Conservation (phyloP, 2,888 invertebrate species). For the Spodoptera picta region DNA sequence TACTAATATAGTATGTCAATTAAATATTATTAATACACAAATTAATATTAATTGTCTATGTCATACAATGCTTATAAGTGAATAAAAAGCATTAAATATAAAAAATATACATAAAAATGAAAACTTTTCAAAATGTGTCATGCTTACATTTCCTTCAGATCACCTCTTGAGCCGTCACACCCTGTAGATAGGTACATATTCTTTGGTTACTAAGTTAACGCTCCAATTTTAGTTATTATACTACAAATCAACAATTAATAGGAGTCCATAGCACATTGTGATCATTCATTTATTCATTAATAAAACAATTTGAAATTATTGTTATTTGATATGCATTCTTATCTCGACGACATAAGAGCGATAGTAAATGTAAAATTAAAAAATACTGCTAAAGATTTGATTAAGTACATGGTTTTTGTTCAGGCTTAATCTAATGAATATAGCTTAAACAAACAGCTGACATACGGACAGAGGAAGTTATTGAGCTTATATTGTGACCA, state of each 20-base stretch:
- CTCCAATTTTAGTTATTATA: constrained; percentile 20
- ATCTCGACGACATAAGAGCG: constrained; percentile 11
- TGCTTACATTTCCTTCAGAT: constrained; percentile 47
- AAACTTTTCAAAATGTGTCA: constrained; percentile 38
- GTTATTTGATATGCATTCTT: no score
- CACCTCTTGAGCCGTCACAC: constrained; percentile 51
- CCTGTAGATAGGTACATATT: constrained; percentile 47
- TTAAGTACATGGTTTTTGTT: constrained; percentile 46
- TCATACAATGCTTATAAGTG: no score
- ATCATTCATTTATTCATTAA: constrained; percentile 4
- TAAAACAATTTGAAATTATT: constrained; percentile 6
- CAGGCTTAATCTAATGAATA: constrained; percentile 29
- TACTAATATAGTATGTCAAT: not conserved
- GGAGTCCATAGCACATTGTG: constrained; percentile 8
- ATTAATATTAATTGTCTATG: no score
- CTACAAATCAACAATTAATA: constrained; percentile 5
- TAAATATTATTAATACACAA: no score
- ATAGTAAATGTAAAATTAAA: constrained; percentile 15
- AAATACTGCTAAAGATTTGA: constrained; percentile 20
- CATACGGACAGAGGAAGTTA: constrained; percentile 32
- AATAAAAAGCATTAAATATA: not conserved
- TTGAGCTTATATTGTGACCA: constrained; percentile 33
- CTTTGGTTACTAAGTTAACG: constrained; percentile 49
- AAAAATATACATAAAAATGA: constrained; percentile 38
- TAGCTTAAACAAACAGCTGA: constrained; percentile 37